These are phyloP conservation scores for Druceiella hillmani DNA, from an alignment of 2,888 invertebrate genomes.

Conservation along the genomic window DNA sequence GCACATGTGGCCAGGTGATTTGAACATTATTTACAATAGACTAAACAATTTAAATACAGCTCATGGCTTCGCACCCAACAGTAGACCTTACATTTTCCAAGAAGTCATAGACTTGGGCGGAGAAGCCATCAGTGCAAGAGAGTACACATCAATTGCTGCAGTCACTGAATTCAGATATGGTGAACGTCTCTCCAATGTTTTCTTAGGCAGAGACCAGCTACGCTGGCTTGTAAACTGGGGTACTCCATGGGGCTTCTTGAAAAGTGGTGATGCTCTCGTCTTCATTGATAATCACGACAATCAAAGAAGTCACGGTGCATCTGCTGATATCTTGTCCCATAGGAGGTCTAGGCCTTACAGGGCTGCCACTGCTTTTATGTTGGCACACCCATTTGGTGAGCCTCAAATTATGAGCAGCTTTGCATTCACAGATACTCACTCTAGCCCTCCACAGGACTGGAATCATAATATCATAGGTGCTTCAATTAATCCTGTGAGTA, in stretches of 20 bases:
- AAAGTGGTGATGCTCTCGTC: conserved; percentile 57
- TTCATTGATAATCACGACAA: conserved; percentile 93
- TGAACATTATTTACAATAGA: conserved; percentile 59
- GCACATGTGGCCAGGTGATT: conserved; percentile 73
- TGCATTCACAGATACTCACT: conserved; percentile 56
- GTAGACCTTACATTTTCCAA: conserved; percentile 66
- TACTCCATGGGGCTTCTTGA: conserved; percentile 59
- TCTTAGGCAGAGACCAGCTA: conserved; percentile 57
- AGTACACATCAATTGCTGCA: conserved; percentile 51
- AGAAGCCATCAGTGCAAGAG: conserved; percentile 43
- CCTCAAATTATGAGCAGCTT: conserved; percentile 85
- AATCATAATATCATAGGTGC: conserved; percentile 61
- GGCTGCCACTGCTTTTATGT: conserved; percentile 79
- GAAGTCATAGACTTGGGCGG: conserved; percentile 70
- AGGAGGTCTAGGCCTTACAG: conserved; percentile 63
- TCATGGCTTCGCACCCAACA: conserved; percentile 58
- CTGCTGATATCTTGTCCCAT: conserved; percentile 59
- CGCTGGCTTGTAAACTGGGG: conserved; percentile 63
- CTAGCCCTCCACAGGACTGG: conserved; percentile 64
- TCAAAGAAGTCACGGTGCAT: conserved; percentile 70
- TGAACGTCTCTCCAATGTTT: conserved; percentile 41
- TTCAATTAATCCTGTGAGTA: conserved; percentile 52
- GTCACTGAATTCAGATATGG: conserved; percentile 66
- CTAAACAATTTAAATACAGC: conserved; percentile 56
- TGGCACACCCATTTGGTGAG: conserved; percentile 78